phyloP scores from a whole-genome alignment of 2,113 vertebrate species.

The Accipiter cooperii region DNA sequence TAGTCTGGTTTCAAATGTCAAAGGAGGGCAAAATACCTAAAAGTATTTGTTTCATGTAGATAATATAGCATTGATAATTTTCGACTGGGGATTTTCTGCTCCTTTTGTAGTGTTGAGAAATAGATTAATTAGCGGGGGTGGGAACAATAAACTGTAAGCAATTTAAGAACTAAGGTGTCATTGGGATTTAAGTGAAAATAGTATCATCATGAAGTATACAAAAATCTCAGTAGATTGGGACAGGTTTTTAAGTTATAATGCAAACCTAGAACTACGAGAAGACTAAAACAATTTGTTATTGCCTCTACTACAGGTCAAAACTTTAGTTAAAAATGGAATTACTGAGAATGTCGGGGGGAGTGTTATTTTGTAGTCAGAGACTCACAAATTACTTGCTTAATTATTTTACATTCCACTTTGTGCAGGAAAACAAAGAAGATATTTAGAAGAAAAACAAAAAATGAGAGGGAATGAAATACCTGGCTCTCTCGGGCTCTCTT shows the following conservation, averaged over 20 bases:
- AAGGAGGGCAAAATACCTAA: neutral
- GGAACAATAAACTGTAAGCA: neutral
- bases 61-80: neutral
- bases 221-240: neutral
- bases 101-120: neutral
- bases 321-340: neutral
- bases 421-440: neutral
- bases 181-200: neutral
- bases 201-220: neutral
- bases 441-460: neutral
- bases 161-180: neutral
- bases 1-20: slow-evolving; percentile 31
- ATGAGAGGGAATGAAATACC: neutral
- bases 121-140: neutral
- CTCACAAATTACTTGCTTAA: neutral
- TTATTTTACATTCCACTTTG: neutral
- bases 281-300: neutral
- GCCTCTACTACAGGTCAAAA: neutral
- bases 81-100: neutral
- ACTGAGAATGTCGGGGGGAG: neutral
- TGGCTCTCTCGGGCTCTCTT: no score
- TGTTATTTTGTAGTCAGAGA: neutral
- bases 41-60: neutral
- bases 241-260: neutral
- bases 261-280: neutral